Conservation (phyloP, 1,140 invertebrate genomes). For the Grapholita molesta region DNA sequence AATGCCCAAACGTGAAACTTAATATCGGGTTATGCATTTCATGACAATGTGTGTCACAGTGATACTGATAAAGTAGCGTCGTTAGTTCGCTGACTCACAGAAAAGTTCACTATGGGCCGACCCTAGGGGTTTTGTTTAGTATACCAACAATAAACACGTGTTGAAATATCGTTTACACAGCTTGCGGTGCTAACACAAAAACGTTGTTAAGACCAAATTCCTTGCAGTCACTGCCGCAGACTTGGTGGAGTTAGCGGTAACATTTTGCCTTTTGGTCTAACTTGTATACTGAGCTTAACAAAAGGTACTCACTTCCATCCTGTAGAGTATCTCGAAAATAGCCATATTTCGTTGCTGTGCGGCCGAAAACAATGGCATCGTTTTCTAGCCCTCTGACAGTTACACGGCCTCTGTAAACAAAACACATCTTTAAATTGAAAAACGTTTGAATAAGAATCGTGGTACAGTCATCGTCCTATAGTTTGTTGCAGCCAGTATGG, state of each 20-base stretch:
- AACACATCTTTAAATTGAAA: constrained; percentile 13
- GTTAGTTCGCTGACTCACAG: too few relatives aligned
- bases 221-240: not conserved
- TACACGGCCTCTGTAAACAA: constrained; percentile 86
- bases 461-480: not conserved
- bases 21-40: too few relatives aligned
- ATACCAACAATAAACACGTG: constrained; percentile 47
- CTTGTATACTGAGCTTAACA: constrained; percentile 26
- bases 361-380: constrained; percentile 96
- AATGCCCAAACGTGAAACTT: too few relatives aligned
- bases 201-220: constrained; percentile 18
- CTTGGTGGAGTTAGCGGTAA: too few relatives aligned
- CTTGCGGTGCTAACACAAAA: constrained; percentile 32
- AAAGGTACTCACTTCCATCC: constrained; percentile 90
- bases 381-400: constrained; percentile 91
- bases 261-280: not conserved
- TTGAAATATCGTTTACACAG: constrained; percentile 49
- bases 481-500: too few relatives aligned
- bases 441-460: not conserved
- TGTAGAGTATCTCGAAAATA: constrained; percentile 98
- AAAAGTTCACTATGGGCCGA: too few relatives aligned
- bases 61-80: too few relatives aligned
- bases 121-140: not conserved
- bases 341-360: constrained; percentile 94
- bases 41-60: too few relatives aligned